Evolutionary conservation across 2,888 invertebrate species (phyloP).

Genomic region (Mactromeris polynyma): DNA sequence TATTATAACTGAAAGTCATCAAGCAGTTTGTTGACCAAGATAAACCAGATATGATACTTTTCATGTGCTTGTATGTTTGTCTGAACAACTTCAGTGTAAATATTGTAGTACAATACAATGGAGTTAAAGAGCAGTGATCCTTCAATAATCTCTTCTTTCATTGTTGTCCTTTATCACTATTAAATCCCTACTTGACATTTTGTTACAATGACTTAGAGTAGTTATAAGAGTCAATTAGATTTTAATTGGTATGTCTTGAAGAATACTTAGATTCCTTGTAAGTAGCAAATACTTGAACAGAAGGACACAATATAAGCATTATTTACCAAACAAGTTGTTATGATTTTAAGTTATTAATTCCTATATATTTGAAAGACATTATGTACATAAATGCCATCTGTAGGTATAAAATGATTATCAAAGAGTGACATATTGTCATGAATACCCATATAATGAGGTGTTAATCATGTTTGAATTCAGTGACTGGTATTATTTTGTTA

Average conservation of each 20-base stretch:
- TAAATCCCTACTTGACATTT: background rate
- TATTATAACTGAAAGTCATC: no score
- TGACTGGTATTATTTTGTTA: no score
- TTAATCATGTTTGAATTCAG: no score
- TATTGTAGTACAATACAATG: background rate
- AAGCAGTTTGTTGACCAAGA: no score
- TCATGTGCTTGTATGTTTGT: background rate
- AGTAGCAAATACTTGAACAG: background rate
- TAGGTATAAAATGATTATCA: no score
- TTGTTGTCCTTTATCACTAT: background rate
- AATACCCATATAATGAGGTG: no score
- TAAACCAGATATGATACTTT: no score
- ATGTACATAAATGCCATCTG: no score
- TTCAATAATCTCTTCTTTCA: background rate
- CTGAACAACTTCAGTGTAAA: background rate
- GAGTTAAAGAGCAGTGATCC: background rate
- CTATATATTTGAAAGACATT: no score
- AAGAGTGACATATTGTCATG: no score
- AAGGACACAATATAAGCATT: background rate
- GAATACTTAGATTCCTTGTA: background rate
- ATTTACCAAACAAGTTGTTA: background rate
- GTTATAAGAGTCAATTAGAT: slow-evolving; percentile 4
- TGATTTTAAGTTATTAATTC: no score
- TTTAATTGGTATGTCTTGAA: background rate
- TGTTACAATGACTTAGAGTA: background rate